Conservation (phyloP, 2,113 vertebrate genomes). For the Prunella himalayana region DNA sequence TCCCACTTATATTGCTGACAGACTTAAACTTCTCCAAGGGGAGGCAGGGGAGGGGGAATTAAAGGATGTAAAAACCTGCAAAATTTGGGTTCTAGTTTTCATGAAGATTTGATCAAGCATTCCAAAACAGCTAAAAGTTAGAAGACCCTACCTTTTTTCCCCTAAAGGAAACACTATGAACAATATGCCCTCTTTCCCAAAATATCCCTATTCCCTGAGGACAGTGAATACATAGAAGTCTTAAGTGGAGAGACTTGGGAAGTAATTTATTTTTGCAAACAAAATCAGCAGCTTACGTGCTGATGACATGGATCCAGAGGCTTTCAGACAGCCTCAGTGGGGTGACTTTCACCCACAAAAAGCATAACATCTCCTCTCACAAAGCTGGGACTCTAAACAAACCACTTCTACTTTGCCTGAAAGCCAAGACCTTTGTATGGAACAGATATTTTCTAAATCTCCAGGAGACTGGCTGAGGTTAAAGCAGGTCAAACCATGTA, state of each 20-base stretch:
- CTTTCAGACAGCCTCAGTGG: background rate
- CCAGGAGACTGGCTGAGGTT: slow-evolving; percentile 21
- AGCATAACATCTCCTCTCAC: background rate
- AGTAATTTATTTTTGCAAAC: background rate
- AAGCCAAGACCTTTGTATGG: background rate
- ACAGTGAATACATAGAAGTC: background rate
- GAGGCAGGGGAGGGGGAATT: background rate
- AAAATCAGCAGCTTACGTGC: background rate
- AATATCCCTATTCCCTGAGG: background rate
- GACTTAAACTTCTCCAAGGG: background rate
- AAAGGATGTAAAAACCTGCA: background rate
- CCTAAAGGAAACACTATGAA: background rate
- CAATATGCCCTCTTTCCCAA: background rate
- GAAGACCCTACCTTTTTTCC: background rate
- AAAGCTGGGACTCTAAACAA: background rate
- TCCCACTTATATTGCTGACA: background rate
- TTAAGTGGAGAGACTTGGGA: background rate
- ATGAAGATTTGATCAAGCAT: background rate
- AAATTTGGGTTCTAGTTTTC: background rate
- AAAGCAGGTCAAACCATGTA: slow-evolving; percentile 14
- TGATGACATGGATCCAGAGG: background rate
- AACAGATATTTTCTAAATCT: slow-evolving; percentile 16
- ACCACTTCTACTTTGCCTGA: background rate
- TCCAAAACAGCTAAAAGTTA: background rate
- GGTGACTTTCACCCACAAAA: background rate